Percentiles rank a stretch among this genome's conserved stretches.
Conservation (phyloP, 64 coral and sea anemone species). For the Montipora cactus region DNA sequence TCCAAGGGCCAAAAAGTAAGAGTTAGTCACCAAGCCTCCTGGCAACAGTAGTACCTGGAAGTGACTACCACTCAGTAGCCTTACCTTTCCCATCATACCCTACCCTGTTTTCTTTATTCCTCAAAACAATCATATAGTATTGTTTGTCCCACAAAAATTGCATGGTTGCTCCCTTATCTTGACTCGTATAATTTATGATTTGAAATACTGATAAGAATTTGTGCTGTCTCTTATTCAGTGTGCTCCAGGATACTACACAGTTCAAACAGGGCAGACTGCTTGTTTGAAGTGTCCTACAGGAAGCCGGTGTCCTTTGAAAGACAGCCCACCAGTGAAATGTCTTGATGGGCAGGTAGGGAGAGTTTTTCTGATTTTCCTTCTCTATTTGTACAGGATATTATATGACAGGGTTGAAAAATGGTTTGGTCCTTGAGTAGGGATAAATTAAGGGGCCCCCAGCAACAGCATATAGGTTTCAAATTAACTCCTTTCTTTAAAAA, state of each 20-base stretch:
- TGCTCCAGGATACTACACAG: slow-evolving; percentile 81
- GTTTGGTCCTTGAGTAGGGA: too few relatives aligned
- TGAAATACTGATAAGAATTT: not conserved
- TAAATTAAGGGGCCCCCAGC: too few relatives aligned
- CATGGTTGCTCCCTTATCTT: not conserved
- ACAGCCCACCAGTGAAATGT: slow-evolving; percentile 60
- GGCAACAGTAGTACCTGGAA: too few relatives aligned
- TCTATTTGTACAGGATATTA: not conserved
- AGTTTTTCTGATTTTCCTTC: not conserved
- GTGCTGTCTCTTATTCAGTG: slow-evolving; percentile 40
- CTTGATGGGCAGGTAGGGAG: slow-evolving; percentile 74
- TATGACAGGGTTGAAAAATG: not conserved
- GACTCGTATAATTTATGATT: not conserved
- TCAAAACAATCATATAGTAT: too few relatives aligned
- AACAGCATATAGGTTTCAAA: too few relatives aligned
- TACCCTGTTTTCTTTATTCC: too few relatives aligned
- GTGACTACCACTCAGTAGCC: too few relatives aligned
- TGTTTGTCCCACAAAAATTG: too few relatives aligned
- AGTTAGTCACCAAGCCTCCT: too few relatives aligned
- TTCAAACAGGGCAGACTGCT: slow-evolving; percentile 3
- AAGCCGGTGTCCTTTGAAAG: slow-evolving; percentile 71
- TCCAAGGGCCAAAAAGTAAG: too few relatives aligned
- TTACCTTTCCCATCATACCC: too few relatives aligned
- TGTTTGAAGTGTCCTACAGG: slow-evolving; percentile 83
- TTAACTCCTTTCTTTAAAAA: too few relatives aligned